Base-by-base conservation (phyloP, 2,797 vertebrate genomes). In the Tolypeutes matacus region DNA sequence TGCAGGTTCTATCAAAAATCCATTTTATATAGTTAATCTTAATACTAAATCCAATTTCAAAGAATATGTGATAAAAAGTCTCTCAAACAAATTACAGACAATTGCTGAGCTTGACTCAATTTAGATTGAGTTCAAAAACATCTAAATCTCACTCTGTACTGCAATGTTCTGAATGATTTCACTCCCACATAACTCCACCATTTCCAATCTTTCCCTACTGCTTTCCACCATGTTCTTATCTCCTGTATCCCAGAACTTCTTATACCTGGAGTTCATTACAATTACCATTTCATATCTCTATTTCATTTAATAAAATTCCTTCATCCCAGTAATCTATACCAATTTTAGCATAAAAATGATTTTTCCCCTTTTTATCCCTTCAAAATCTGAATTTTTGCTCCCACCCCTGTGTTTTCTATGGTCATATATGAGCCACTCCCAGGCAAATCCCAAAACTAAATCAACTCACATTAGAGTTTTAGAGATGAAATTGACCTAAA, bases 51-150 rank as follows among this genome's bases (percentile, higher is more conserved):
- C 67, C 76, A 83, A 34, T 97, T 97, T 96, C 76, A 97, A 95
- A 95, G 62, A 97, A 92, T 89, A 84, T 93, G 51, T 82, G 81
- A 96, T 95, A 93, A 92, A 94, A 88, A 93, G 67, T 89, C 77
- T 96, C 69, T 97, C 93, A 91, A 96, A 94, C 88, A 96, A 95
- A 95, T 95, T 94, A 92, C 31, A 93, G 91, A 90, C 65, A 94
- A 76, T 96, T 87, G 42, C 70, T 89, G 87, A 96, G 84, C 76
- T 94, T 94, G 84, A 87, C 84, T 97, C 86, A 96, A 90, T 92
- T 96, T 94, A 94, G 67, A 95, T 6, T 89, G 80, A 87, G 49
- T 92, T 93, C 34, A 96, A 58, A 92, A 95, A 65, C 39, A 83
- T 86, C 64, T 73, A 80, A 42, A 51, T 81, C 75, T 91, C 7